Conservation (phyloP, 2,888 invertebrate genomes). For the Cataglyphis cursor region DNA sequence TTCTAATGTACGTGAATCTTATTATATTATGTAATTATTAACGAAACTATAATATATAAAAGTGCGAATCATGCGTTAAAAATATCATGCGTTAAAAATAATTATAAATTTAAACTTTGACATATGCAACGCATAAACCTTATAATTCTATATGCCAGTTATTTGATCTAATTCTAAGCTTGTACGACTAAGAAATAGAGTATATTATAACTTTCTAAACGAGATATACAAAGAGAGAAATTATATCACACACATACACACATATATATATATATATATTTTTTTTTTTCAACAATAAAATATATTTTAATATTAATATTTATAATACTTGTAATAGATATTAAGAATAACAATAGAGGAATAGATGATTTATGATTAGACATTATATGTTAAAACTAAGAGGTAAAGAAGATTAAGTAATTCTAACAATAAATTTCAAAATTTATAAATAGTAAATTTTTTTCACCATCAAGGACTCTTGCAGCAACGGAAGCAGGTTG, state of each 20-base stretch:
- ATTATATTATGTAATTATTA: background rate
- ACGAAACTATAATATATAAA: background rate
- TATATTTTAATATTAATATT: background rate
- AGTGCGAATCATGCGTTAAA: background rate
- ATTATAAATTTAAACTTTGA: background rate
- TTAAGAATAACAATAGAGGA: background rate
- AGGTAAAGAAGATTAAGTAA: background rate
- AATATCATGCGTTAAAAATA: background rate
- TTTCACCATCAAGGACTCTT: background rate
- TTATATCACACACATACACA: no score
- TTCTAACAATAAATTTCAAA: background rate
- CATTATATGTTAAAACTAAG: background rate
- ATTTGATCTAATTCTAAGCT: background rate
- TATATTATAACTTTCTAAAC: background rate
- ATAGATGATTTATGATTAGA: background rate
- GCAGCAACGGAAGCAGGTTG: constrained; percentile 22
- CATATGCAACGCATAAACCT: background rate
- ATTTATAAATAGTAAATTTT: background rate
- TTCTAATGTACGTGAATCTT: background rate
- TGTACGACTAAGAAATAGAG: background rate
- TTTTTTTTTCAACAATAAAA: background rate
- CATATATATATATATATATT: no score
- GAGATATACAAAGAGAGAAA: background rate
- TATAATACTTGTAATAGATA: background rate
- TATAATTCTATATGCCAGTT: background rate